These are phyloP conservation scores for Lepilemur septentrionalis DNA, from an alignment of 2,797 vertebrate species.

Conservation along the genomic window DNA sequence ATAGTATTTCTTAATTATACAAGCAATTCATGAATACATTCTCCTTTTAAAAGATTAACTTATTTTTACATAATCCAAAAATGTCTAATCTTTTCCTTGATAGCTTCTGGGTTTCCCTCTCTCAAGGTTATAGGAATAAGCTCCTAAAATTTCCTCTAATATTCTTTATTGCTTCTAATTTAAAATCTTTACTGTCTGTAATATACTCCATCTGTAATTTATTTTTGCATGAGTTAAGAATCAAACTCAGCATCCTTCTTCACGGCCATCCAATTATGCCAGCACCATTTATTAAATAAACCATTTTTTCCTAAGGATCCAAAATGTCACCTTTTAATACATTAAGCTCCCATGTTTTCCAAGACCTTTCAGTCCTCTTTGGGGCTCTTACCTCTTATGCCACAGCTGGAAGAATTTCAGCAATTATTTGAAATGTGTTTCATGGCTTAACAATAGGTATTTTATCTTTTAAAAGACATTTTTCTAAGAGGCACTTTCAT, in stretches of 20 bases:
- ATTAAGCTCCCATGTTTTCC: conserved; percentile 2
- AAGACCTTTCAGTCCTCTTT: neutral
- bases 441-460: conserved; percentile 68
- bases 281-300: conserved; percentile 47
- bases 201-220: conserved; percentile 50
- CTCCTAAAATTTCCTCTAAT: neutral
- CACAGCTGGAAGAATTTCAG: conserved; percentile 66
- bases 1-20: neutral
- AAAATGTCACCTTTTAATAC: conserved; percentile 68
- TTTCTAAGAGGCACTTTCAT: conserved; percentile 63
- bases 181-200: neutral
- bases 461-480: conserved; percentile 71
- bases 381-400: conserved; percentile 32
- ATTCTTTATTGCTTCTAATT: conserved; percentile 36
- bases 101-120: neutral
- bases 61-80: conserved; percentile 32
- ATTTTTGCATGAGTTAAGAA: conserved; percentile 43
- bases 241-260: conserved; percentile 42
- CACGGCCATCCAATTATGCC: conserved; percentile 23
- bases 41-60: conserved; percentile 9
- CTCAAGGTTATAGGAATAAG: neutral
- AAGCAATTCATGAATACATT: neutral
- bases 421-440: conserved; percentile 71
- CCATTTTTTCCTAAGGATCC: neutral
- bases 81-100: neutral